Evolutionary conservation across 2,888 invertebrate species (phyloP).

Genomic region (Elegia similella): DNA sequence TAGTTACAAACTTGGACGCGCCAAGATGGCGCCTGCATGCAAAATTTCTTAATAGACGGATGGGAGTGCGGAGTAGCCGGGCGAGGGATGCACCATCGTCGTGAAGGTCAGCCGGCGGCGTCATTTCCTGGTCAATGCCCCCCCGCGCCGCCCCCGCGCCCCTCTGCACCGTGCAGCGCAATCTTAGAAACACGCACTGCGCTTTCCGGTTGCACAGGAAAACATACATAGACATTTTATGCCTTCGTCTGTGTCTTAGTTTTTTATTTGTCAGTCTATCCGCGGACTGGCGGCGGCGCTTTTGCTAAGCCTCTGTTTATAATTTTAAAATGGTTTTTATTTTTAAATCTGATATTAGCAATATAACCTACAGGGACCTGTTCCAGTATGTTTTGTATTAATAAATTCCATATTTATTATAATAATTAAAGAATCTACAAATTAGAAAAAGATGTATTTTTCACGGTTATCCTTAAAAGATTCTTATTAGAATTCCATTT

Average conservation of each 20-base stretch:
- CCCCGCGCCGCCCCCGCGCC: slow-evolving; percentile 36
- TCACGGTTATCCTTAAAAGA: not conserved
- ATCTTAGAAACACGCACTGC: slow-evolving; percentile 56
- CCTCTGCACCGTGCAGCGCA: slow-evolving; percentile 31
- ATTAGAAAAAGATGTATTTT: too few relatives aligned
- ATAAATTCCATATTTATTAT: too few relatives aligned
- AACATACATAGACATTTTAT: slow-evolving; percentile 41
- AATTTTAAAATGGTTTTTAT: too few relatives aligned
- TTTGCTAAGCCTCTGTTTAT: not conserved
- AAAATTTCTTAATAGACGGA: slow-evolving; percentile 23
- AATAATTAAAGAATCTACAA: too few relatives aligned
- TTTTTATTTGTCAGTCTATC: not conserved
- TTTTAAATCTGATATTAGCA: too few relatives aligned
- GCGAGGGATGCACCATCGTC: slow-evolving; percentile 22
- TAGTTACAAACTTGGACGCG: slow-evolving; percentile 3
- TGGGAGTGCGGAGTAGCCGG: slow-evolving; percentile 17
- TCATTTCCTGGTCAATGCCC: slow-evolving; percentile 81
- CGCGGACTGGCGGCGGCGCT: not conserved
- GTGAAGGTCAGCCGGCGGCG: slow-evolving; percentile 77
- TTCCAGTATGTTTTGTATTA: too few relatives aligned
- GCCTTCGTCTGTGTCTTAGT: not conserved
- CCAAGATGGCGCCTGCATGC: slow-evolving; percentile 18
- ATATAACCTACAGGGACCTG: too few relatives aligned
- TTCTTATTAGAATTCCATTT: not conserved
- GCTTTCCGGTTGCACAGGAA: slow-evolving; percentile 72